phyloP scores from a whole-genome alignment of 2,797 vertebrate species.

The Nyctalus aviator region DNA sequence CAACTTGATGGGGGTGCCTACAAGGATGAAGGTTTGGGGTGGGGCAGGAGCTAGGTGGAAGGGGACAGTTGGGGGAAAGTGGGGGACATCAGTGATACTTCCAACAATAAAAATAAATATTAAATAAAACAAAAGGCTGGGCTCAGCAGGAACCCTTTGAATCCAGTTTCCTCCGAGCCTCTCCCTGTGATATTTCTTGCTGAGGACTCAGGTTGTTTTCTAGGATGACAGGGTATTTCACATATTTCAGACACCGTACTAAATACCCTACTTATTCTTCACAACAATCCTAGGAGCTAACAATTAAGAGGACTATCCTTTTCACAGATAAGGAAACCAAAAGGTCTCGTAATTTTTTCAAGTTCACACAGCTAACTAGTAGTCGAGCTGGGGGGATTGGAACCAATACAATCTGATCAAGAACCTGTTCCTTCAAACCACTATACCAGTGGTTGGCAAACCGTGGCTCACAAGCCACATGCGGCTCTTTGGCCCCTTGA shows the following conservation, averaged over 20 bases:
- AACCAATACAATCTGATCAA: neutral
- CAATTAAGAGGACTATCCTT: neutral
- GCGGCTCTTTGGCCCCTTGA: no score
- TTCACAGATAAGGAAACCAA: neutral
- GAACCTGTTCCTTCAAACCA: neutral
- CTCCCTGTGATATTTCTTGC: neutral
- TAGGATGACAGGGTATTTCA: neutral
- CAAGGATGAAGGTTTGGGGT: neutral
- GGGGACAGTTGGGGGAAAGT: no score
- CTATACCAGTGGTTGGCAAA: neutral
- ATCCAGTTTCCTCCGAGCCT: neutral
- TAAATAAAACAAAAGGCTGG: no score
- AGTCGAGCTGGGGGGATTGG: neutral
- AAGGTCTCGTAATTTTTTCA: constrained; percentile 38
- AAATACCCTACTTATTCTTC: neutral
- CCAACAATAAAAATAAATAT: no score
- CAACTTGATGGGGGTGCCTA: neutral
- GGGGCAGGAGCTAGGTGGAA: no score
- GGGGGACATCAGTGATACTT: no score
- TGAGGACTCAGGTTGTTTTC: neutral
- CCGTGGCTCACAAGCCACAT: no score
- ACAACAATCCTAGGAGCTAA: neutral
- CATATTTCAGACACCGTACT: neutral
- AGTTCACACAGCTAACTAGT: neutral
- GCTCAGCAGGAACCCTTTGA: neutral